These are phyloP conservation scores for Pteruthius melanotis DNA, from an alignment of 2,113 vertebrate genomes.

Conservation along the genomic window DNA sequence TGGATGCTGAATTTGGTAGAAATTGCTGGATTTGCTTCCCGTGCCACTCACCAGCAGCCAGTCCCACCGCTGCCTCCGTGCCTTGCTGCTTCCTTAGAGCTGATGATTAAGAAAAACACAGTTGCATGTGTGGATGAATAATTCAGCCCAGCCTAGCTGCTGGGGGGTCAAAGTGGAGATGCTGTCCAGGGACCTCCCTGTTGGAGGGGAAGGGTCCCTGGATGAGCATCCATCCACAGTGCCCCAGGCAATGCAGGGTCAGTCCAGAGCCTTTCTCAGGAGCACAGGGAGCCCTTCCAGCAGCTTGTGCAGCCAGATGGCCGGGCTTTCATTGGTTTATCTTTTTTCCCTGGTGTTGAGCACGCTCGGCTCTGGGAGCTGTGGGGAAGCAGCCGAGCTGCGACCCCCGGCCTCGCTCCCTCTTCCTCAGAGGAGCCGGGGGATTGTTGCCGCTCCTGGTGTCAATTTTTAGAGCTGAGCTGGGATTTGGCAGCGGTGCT, in stretches of 20 bases:
- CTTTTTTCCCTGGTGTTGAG: neutral
- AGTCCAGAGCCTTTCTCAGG: neutral
- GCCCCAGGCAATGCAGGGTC: accelerated
- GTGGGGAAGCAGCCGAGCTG: neutral
- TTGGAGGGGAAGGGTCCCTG: accelerated
- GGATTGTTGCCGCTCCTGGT: neutral
- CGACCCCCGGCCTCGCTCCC: accelerated
- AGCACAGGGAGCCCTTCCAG: neutral
- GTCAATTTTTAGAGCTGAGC: neutral
- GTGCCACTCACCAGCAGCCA: accelerated
- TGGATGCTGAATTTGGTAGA: neutral
- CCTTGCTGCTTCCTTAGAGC: neutral
- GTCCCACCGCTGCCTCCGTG: accelerated
- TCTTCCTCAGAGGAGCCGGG: neutral
- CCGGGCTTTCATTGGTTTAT: accelerated
- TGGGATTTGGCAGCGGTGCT: neutral
- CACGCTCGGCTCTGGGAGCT: accelerated
- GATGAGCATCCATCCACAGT: accelerated
- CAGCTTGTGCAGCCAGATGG: neutral
- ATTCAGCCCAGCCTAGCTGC: neutral
- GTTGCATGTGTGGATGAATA: neutral
- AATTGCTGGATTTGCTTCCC: neutral
- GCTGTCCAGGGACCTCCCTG: neutral
- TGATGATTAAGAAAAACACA: neutral
- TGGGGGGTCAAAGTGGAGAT: accelerated